Conservation (phyloP, 2,888 invertebrate species). For the Exocentrus adspersus region DNA sequence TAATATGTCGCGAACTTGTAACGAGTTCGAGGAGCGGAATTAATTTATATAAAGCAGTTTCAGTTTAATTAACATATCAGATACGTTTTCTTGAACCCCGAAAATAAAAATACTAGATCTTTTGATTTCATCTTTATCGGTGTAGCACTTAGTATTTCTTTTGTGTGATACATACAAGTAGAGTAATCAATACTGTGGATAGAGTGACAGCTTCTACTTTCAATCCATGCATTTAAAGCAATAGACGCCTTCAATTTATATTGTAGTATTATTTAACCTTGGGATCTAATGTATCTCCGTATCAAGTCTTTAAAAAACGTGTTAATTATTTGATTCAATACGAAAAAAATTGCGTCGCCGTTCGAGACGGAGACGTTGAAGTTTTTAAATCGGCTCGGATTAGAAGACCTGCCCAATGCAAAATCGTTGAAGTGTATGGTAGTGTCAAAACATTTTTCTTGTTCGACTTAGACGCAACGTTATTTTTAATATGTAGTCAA, state of each 20-base stretch:
- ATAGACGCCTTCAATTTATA: not conserved
- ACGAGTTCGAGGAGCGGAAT: not conserved
- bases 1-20: not conserved
- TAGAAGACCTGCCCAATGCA: too few relatives aligned
- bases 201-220: not conserved
- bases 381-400: not conserved
- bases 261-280: not conserved
- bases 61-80: not conserved
- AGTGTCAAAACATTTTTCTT: too few relatives aligned
- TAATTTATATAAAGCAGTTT: not conserved
- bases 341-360: not conserved
- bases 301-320: not conserved
- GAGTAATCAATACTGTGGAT: too few relatives aligned
- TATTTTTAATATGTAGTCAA: too few relatives aligned
- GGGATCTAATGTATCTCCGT: constrained; percentile 1
- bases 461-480: too few relatives aligned
- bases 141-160: not conserved
- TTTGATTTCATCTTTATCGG: not conserved
- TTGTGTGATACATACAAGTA: not conserved
- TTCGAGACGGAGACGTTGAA: not conserved
- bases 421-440: too few relatives aligned
- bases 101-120: not conserved
- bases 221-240: not conserved
- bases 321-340: not conserved
- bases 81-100: too few relatives aligned